Evolutionary conservation across 2,797 vertebrate genomes (phyloP), one percentile per base, ranked within the genome.

Genomic region (Siniperca scherzeri): DNA sequence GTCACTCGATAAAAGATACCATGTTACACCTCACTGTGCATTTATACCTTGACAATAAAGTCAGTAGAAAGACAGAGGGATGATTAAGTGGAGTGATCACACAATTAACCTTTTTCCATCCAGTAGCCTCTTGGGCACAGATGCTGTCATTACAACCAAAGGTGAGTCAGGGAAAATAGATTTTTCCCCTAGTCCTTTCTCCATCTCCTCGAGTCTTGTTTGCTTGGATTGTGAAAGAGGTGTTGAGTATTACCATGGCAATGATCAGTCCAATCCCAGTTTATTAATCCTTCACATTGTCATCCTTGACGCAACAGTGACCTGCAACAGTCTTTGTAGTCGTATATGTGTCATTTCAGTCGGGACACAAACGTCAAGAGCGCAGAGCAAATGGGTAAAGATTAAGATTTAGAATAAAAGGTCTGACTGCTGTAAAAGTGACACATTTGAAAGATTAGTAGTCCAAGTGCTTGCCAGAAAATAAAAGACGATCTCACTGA

Each of bases 371-470:
- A 36, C 40, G 16, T 82, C 52, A 27, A 77, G 33, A 64, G 48
- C 9, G 4, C 36, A 0, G 40, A 21, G 59, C 17, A 48, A 74
- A 65, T 46, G 50, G 70, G 55, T 70, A 46, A 38, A 50, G 62
- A 80, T 70, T 46, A 8, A 78, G 52, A 79, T 81, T 71, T 40
- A 72, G 62, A 64, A 70, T n/a, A 64, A 77, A 82, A 12, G 52
- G 14, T 38, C 44, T 33, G 77, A 52, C 82, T 56, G 59, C 74
- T 55, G 55, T 60, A 19, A 57, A 65, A 71, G 16, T 52, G 77
- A 74, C 60, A 38, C 64, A 17, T 86, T 56, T 59, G 59, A 78
- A 72, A 73, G 80, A 89, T 84, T 78, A 60, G 57, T 33, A 36
- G 71, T 72, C 22, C 30, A 6, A 42, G 60, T 12, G 59, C 70